These are phyloP conservation scores for Geococcyx californianus DNA, from an alignment of 2,113 vertebrate genomes.

Conservation along the genomic window DNA sequence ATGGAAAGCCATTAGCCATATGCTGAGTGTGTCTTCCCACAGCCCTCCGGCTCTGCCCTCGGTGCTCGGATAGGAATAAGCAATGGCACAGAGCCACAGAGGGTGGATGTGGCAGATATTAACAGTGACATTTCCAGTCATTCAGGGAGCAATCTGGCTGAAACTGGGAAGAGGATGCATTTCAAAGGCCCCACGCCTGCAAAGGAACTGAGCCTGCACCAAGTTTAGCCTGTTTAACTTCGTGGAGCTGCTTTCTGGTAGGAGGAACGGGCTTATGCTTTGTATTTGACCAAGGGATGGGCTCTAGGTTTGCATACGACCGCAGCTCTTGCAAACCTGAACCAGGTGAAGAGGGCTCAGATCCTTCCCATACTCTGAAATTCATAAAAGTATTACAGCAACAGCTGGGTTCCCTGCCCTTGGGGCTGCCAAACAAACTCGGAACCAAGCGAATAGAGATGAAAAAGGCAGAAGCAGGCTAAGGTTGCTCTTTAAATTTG, in stretches of 20 bases:
- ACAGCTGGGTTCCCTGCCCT: neutral
- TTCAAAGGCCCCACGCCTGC: neutral
- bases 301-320: neutral
- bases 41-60: neutral
- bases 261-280: neutral
- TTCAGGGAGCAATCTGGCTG: neutral
- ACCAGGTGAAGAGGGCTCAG: neutral
- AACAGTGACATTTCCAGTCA: neutral
- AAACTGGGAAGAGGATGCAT: neutral
- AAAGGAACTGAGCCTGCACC: neutral
- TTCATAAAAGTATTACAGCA: accelerated
- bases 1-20: neutral
- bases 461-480: neutral
- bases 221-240: neutral
- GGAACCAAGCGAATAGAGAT: neutral
- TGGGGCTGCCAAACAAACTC: neutral
- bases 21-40: neutral
- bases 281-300: neutral
- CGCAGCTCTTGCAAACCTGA: neutral
- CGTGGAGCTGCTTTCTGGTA: neutral
- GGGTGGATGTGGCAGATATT: neutral
- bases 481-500: accelerated
- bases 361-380: neutral
- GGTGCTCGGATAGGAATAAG: neutral
- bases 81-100: neutral